Conservation (phyloP, 2,797 vertebrate species). For the Chelon labrosus region DNA sequence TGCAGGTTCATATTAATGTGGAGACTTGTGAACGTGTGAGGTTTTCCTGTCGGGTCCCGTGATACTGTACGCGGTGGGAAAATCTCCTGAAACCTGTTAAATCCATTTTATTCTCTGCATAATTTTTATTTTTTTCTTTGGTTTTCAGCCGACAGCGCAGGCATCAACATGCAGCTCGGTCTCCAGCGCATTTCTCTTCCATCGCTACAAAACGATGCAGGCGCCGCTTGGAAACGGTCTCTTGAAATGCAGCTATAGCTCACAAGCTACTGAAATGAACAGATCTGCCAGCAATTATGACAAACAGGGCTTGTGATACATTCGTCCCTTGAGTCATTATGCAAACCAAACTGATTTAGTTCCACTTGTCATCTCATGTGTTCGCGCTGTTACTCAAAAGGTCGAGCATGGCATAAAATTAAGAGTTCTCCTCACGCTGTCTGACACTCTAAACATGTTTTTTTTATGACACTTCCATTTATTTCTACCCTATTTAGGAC, state of each 20-base stretch:
- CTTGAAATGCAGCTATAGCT: neutral
- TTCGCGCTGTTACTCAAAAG: neutral
- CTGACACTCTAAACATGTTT: neutral
- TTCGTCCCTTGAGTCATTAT: constrained; percentile 12
- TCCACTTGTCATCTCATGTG: constrained; percentile 26
- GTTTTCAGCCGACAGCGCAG: constrained; percentile 21
- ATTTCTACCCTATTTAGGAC: neutral
- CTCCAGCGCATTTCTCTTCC: neutral
- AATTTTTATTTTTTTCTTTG: neutral
- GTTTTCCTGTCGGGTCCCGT: neutral
- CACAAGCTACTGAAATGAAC: constrained; percentile 8
- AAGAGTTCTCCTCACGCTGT: neutral
- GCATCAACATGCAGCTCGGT: neutral
- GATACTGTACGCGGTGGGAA: neutral
- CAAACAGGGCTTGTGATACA: constrained; percentile 13
- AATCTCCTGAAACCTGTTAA: constrained; percentile 1
- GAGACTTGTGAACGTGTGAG: constrained; percentile 2
- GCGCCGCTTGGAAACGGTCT: neutral
- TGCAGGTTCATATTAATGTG: too few species aligned
- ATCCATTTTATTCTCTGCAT: neutral
- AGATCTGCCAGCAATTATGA: constrained; percentile 6
- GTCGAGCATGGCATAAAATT: neutral
- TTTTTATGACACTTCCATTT: neutral
- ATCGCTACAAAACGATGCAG: neutral
- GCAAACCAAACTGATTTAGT: constrained; percentile 31